These are phyloP conservation scores for Agelas oroides DNA, from an alignment of 37 sponge, comb jelly and placozoan species.

Conservation along the genomic window DNA sequence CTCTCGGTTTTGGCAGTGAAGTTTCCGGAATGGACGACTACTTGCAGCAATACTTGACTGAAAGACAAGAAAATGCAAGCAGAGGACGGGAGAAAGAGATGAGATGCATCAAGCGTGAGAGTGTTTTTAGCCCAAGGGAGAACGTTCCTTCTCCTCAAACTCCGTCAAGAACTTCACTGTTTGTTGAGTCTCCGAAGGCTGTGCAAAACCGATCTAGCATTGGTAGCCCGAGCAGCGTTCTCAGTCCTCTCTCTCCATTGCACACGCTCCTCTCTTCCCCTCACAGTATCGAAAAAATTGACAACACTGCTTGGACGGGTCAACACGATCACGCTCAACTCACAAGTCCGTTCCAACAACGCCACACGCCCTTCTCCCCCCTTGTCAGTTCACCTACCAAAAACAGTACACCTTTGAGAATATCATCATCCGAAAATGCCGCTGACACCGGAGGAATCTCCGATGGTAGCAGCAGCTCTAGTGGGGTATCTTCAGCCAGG, in stretches of 20 bases:
- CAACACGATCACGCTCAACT: background rate
- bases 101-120: no score
- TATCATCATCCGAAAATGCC: background rate
- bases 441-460: background rate
- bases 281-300: background rate
- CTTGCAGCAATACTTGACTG: conserved; percentile 1
- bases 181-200: no score
- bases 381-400: background rate
- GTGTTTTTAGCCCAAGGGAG: no score
- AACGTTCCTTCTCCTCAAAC: no score
- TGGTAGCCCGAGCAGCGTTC: no score
- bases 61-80: background rate
- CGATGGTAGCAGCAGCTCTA: conserved; percentile 40
- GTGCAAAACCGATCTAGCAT: no score
- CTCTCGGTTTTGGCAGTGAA: background rate
- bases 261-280: no score
- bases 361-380: conserved; percentile 2
- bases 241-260: no score
- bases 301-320: background rate
- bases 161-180: no score
- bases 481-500: conserved; percentile 54
- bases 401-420: background rate
- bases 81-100: no score
- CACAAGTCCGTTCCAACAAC: background rate
- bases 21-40: background rate